Evolutionary conservation across 1,140 invertebrate species (phyloP), one percentile per base, ranked within the genome.

Genomic region (Diploscapter pachys): DNA sequence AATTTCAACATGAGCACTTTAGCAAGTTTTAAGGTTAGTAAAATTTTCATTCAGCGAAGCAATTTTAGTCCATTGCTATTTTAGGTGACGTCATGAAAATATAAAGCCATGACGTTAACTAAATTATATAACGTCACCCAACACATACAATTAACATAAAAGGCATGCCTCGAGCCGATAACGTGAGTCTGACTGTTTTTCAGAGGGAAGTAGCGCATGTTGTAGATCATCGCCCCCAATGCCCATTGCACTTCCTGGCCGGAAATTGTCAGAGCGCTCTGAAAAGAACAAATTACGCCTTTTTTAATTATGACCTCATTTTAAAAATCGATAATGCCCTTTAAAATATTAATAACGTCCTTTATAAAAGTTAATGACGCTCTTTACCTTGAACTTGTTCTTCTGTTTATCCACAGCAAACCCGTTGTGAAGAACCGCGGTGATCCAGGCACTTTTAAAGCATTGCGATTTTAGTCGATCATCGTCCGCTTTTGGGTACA

Each of bases 371-470:
- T 59, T 31, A 51, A 52, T 63, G 5, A 13, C 31, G 63, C 13
- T 3, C 0, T 5, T 62, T 50, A 67, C 72, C 72, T 83, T 76
- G 62, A 89, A 85, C 55, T 87, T 79, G n/a, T 81, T 80, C 72
- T 86, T 87, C 8, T 71, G 78, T 69, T 81, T 79, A 4, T 88
- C 86, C 65, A 90, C 88, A n/a, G 82, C 78, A n/a, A 90, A 86
- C 9, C 89, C 89, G 71, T 87, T 81, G 79, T 90, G 89, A 13
- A 90, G 81, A 49, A 89, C 85, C n/a, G 85, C 83, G 6, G 83
- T 81, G 70, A 90, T 85, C 89, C 89, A 90, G 0, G 88, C 88
- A 13, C 88, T 86, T 79, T 90, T 90, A 79, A 90, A 90, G 83
- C 89, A 90, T 78, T 90, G 86, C 56, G 83, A 80, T 67, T 82